phyloP scores from a whole-genome alignment of 2,888 invertebrate species.

The Eretmocerus hayati region DNA sequence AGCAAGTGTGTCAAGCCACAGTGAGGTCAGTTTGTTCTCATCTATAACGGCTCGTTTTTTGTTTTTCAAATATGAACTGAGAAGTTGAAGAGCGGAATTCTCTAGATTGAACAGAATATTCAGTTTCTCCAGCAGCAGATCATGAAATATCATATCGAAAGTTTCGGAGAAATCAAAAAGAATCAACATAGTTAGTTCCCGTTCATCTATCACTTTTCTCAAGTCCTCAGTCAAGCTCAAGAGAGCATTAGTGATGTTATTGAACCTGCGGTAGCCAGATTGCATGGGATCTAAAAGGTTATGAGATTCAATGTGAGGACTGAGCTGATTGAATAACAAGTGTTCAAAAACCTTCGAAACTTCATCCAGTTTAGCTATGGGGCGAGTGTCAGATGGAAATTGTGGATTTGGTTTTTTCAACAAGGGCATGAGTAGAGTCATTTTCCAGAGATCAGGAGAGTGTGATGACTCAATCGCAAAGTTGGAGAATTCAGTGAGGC shows the following conservation, averaged over 20 bases:
- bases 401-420: constrained; percentile 4
- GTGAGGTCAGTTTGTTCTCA: neutral
- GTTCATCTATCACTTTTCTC: neutral
- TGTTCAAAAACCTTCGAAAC: constrained; percentile 17
- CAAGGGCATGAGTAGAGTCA: constrained; percentile 8
- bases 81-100: neutral
- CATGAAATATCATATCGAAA: constrained; percentile 1
- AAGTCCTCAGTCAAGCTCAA: neutral
- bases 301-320: neutral
- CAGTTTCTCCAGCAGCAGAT: neutral
- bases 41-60: too few species aligned
- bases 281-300: constrained; percentile 7
- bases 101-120: neutral
- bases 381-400: constrained; percentile 7
- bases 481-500: neutral
- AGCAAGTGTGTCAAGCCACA: neutral
- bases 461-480: neutral
- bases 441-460: constrained; percentile 1
- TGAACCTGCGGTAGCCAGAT: neutral
- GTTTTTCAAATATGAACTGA: neutral
- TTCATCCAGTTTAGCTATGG: constrained; percentile 12
- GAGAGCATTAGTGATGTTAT: neutral
- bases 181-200: neutral
- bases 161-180: constrained; percentile 4
- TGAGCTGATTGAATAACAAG: constrained; percentile 12